Conservation (phyloP, 2,797 vertebrate species). For the Sebastolobus alascanus region DNA sequence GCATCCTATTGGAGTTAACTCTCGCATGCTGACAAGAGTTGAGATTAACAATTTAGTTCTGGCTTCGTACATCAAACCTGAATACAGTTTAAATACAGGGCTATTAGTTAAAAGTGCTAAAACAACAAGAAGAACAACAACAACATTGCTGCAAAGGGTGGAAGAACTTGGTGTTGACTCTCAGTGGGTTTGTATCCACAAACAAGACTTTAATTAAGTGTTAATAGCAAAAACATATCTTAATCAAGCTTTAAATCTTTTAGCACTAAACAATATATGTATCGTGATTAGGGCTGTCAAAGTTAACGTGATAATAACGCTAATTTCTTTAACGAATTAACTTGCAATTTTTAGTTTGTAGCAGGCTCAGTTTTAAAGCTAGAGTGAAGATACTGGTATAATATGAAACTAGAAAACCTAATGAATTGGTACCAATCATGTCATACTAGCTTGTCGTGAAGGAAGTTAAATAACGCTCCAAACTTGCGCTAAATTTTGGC, state of each 20-base stretch:
- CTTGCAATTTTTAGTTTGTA: too few species aligned
- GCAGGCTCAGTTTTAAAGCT: too few species aligned
- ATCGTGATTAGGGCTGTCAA: too few species aligned
- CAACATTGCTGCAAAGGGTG: neutral
- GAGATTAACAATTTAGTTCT: neutral
- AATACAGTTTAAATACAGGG: neutral
- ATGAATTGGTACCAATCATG: too few species aligned
- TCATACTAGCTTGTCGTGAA: too few species aligned
- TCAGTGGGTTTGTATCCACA: neutral
- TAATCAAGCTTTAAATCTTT: neutral
- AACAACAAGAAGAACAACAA: neutral
- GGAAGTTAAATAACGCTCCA: too few species aligned
- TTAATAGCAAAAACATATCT: neutral
- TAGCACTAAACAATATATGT: neutral
- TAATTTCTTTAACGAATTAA: too few species aligned
- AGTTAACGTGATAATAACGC: too few species aligned
- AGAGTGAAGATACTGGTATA: too few species aligned
- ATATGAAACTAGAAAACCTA: too few species aligned
- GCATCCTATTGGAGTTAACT: neutral
- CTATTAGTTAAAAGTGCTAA: neutral
- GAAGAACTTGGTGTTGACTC: neutral
- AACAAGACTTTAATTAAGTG: conserved; percentile 4
- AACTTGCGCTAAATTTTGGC: too few species aligned
- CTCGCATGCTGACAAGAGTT: neutral
- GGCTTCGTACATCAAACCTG: neutral